phyloP scores from a whole-genome alignment of 1,140 invertebrate genomes.

The Metopolophium dirhodum region DNA sequence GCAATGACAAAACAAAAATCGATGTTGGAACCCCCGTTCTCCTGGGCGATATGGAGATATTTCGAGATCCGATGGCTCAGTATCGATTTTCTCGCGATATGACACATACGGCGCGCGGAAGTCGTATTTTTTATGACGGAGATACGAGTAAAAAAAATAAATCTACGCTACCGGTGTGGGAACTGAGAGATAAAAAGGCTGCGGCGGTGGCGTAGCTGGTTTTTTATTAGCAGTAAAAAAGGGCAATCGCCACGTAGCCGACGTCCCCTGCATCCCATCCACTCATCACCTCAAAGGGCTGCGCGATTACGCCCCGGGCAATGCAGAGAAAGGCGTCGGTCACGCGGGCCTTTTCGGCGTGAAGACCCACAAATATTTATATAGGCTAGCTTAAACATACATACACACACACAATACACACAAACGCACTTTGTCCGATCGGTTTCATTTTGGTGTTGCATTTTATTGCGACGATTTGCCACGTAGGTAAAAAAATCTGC shows the following conservation, averaged over 20 bases:
- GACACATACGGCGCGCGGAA: neutral
- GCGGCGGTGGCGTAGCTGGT: neutral
- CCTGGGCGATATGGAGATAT: neutral
- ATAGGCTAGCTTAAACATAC: neutral
- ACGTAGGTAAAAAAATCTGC: neutral
- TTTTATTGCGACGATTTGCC: neutral
- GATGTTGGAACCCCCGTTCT: neutral
- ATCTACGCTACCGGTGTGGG: too few relatives aligned
- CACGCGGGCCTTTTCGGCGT: neutral
- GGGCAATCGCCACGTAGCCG: neutral
- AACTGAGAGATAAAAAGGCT: neutral
- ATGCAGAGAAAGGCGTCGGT: neutral
- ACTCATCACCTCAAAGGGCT: neutral
- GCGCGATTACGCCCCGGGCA: neutral
- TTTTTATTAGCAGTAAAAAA: constrained; percentile 27
- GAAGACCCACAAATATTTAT: neutral
- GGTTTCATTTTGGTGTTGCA: neutral
- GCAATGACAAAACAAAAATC: neutral
- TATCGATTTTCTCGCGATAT: neutral
- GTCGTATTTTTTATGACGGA: neutral
- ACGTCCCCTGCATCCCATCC: neutral
- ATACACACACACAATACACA: neutral
- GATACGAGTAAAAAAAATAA: neutral
- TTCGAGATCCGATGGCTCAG: neutral
- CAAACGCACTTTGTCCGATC: neutral